A percentile compares a stretch with the other conserved stretches of the same genome.
These are phyloP conservation scores for Oncorhynchus nerka DNA, from an alignment of 2,113 vertebrate genomes.

Conservation along the genomic window DNA sequence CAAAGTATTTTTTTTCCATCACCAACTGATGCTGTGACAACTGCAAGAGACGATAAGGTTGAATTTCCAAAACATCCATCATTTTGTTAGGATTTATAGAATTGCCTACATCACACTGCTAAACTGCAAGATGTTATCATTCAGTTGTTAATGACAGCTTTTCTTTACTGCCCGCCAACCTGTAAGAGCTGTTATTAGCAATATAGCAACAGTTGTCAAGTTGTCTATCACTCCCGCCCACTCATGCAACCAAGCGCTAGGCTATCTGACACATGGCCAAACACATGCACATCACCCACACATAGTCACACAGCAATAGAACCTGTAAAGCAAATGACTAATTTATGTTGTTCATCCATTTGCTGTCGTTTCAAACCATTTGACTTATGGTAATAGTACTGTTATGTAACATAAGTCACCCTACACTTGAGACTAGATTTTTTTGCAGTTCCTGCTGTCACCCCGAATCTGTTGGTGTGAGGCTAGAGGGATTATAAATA, in stretches of 20 bases:
- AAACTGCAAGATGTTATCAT: no score
- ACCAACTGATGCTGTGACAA: no score
- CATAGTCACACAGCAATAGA: not conserved
- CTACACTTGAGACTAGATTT: slow-evolving; percentile 20
- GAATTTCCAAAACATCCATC: no score
- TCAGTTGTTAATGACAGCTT: no score
- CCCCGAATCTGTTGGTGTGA: not conserved
- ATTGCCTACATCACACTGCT: no score
- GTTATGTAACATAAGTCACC: not conserved
- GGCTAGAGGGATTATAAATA: slow-evolving; percentile 18
- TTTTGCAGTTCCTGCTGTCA: slow-evolving; percentile 11
- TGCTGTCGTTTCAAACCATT: not conserved
- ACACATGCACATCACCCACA: slow-evolving; percentile 9
- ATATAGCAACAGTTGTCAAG: slow-evolving; percentile 27
- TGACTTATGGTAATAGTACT: no score
- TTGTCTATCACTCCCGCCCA: slow-evolving; percentile 20
- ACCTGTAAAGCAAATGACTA: not conserved
- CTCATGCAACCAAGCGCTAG: no score
- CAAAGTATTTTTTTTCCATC: no score
- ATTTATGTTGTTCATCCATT: not conserved
- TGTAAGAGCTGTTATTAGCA: slow-evolving; percentile 30
- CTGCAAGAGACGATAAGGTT: no score
- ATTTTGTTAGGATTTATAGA: no score
- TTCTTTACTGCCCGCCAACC: no score
- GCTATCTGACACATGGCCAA: not conserved